These are phyloP conservation scores for Trichopria drosophilae DNA, from an alignment of 2,888 invertebrate species.

Conservation along the genomic window DNA sequence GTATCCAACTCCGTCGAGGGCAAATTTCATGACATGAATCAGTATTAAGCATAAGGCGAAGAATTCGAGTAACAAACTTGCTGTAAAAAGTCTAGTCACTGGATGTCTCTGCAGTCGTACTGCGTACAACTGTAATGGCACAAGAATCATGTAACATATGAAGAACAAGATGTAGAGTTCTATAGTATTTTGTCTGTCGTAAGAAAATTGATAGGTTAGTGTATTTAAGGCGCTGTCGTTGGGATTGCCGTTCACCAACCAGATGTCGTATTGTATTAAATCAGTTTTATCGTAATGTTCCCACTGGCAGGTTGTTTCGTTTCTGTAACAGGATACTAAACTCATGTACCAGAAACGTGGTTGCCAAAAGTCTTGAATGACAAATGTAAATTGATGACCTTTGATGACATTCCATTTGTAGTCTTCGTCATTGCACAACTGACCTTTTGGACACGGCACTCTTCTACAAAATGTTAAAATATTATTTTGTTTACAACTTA, in stretches of 20 bases:
- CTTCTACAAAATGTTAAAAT: slow-evolving; percentile 60
- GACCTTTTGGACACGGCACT: slow-evolving; percentile 78
- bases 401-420: slow-evolving; percentile 81
- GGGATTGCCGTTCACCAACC: slow-evolving; percentile 96
- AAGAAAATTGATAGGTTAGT: slow-evolving; percentile 93
- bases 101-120: slow-evolving; percentile 87
- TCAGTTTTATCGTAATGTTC: slow-evolving; percentile 70
- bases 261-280: slow-evolving; percentile 81
- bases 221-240: slow-evolving; percentile 84
- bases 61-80: slow-evolving; percentile 83
- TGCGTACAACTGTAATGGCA: slow-evolving; percentile 90
- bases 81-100: slow-evolving; percentile 87
- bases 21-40: slow-evolving; percentile 85
- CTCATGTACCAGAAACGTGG: slow-evolving; percentile 97
- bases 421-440: slow-evolving; percentile 86
- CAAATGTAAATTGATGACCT: slow-evolving; percentile 91
- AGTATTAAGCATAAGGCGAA: slow-evolving; percentile 84
- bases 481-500: too few species aligned
- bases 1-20: slow-evolving; percentile 87
- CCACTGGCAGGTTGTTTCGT: slow-evolving; percentile 81
- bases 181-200: slow-evolving; percentile 90
- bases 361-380: slow-evolving; percentile 84
- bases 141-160: slow-evolving; percentile 80
- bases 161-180: slow-evolving; percentile 89
- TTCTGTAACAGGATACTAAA: slow-evolving; percentile 87